Conservation (phyloP, 2,113 vertebrate genomes). For the Gallinago undulata region DNA sequence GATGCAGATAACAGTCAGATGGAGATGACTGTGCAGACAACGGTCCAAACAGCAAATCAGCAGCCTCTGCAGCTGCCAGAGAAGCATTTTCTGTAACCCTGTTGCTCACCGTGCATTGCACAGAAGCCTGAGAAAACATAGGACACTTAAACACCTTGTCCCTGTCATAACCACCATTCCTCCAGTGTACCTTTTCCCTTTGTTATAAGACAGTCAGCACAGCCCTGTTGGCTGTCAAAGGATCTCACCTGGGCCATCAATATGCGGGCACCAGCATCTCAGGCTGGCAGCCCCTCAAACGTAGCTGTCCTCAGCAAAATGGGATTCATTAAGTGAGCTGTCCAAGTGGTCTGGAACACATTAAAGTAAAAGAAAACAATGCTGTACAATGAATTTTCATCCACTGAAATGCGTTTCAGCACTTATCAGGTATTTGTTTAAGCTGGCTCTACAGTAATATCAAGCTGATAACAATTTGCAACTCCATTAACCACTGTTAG, state of each 20-base stretch:
- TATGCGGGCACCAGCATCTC: not conserved
- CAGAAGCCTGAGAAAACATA: not conserved
- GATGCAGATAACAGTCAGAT: not conserved
- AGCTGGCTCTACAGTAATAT: not conserved
- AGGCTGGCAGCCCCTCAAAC: slow-evolving; percentile 25
- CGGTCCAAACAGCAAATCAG: not conserved
- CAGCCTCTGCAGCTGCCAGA: not conserved
- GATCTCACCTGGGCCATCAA: not conserved
- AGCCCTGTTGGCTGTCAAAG: not conserved
- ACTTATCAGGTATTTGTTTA: slow-evolving; percentile 36
- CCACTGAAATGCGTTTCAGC: not conserved
- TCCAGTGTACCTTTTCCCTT: not conserved
- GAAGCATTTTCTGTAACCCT: not conserved
- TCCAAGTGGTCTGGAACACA: slow-evolving; percentile 49
- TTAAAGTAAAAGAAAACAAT: slow-evolving; percentile 8
- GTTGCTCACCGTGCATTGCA: not conserved
- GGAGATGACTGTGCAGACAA: not conserved
- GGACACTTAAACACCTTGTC: not conserved
- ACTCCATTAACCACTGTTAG: not conserved
- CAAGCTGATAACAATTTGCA: slow-evolving; percentile 34
- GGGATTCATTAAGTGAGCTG: slow-evolving; percentile 35
- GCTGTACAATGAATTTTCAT: not conserved
- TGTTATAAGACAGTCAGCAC: not conserved
- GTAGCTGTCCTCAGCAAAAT: not conserved
- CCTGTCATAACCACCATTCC: not conserved